Evolutionary conservation across 92 coral and sea anemone genomes (phyloP).

Genomic region (Siderastrea radians): DNA sequence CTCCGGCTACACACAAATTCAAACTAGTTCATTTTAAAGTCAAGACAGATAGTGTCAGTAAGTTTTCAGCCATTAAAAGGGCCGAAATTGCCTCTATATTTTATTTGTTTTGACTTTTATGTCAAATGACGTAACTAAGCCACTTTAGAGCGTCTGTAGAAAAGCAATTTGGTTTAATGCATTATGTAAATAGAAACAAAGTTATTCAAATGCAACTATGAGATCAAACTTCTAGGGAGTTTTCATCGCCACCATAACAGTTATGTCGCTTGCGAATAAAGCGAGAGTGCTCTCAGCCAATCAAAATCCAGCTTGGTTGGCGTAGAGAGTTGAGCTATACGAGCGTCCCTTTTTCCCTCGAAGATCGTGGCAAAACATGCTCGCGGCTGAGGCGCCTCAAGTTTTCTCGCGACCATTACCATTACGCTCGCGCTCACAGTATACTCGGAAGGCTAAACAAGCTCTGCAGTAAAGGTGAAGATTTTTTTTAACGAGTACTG

Average conservation of each 20-base stretch:
- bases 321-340: too few relatives aligned
- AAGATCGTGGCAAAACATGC: too few relatives aligned
- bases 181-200: constrained; percentile 38
- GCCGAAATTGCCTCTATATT: not conserved
- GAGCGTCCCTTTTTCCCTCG: too few relatives aligned
- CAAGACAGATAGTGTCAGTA: not conserved
- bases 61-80: not conserved
- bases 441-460: too few relatives aligned
- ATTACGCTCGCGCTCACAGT: too few relatives aligned
- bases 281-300: too few relatives aligned
- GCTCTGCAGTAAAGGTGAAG: too few relatives aligned
- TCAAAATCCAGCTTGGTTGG: too few relatives aligned
- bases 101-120: constrained; percentile 21
- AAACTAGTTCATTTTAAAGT: not conserved
- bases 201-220: not conserved
- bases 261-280: not conserved
- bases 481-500: too few relatives aligned
- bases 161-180: not conserved
- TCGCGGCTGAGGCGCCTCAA: too few relatives aligned
- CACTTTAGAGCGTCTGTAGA: not conserved
- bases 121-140: constrained; percentile 30
- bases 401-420: too few relatives aligned
- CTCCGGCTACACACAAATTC: not conserved
- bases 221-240: not conserved
- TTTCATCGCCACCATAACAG: not conserved